A percentile compares a stretch with the other conserved stretches of the same genome.
phyloP scores from a whole-genome alignment of 1,140 invertebrate species.

The Heliconius eleuchia region DNA sequence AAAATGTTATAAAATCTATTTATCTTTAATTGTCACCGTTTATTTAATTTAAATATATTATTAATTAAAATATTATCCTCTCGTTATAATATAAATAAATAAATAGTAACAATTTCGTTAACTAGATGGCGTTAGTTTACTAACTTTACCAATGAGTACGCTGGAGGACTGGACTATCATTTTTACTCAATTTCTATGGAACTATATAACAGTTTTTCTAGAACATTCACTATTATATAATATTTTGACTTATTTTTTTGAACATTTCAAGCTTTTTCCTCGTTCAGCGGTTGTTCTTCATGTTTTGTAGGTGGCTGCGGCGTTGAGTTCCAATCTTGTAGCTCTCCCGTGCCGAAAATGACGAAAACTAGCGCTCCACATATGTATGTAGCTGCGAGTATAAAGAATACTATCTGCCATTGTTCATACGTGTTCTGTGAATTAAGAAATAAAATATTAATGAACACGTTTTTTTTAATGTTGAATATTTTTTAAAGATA shows the following conservation, averaged over 20 bases:
- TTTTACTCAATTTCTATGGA: neutral
- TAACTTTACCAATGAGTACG: neutral
- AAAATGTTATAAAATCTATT: neutral
- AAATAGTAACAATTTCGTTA: neutral
- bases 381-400: constrained; percentile 87
- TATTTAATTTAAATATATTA: too few relatives aligned
- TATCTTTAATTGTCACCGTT: too few relatives aligned
- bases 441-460: too few relatives aligned
- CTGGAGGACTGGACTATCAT: neutral
- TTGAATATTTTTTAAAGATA: too few relatives aligned
- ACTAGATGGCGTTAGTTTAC: constrained; percentile 20
- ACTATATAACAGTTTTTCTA: neutral
- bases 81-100: neutral
- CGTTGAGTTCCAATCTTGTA: constrained; percentile 85
- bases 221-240: neutral
- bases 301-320: constrained; percentile 48
- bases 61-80: too few relatives aligned
- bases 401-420: constrained; percentile 94
- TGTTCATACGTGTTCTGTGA: constrained; percentile 86
- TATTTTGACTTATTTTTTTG: constrained; percentile 22
- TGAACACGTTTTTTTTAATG: too few relatives aligned
- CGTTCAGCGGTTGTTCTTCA: constrained; percentile 56
- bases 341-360: constrained; percentile 86
- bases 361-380: constrained; percentile 86
- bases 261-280: constrained; percentile 26